phyloP scores from a whole-genome alignment of 2,113 vertebrate species.

The Eleginops maclovinus region DNA sequence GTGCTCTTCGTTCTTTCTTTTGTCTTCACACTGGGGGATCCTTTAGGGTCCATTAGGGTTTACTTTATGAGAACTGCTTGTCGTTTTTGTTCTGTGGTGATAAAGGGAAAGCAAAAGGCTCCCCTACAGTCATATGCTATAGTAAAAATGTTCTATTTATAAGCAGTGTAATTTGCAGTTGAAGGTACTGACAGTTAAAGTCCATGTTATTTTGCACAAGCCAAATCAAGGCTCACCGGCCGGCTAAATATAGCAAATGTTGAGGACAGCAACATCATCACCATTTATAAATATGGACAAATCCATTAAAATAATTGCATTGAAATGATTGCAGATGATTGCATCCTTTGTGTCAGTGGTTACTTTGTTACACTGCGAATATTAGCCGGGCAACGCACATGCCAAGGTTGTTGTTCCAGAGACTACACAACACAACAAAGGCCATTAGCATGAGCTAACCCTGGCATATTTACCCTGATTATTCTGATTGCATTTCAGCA shows the following conservation, averaged over 20 bases:
- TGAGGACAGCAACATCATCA: constrained; percentile 21
- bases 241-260: constrained; percentile 12
- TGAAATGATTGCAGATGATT: constrained; percentile 34
- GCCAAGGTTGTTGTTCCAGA: background rate
- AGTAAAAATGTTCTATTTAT: background rate
- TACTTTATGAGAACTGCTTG: too few species aligned
- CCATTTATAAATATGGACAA: constrained; percentile 33
- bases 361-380: constrained; percentile 6
- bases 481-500: background rate
- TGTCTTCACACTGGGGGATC: too few species aligned
- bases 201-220: background rate
- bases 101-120: too few species aligned
- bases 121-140: too few species aligned
- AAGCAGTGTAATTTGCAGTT: background rate
- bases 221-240: background rate
- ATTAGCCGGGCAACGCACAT: background rate
- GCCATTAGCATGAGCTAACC: background rate
- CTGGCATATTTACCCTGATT: background rate
- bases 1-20: background rate
- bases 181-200: background rate
- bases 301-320: constrained; percentile 36
- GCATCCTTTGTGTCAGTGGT: constrained; percentile 10
- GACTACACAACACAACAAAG: background rate
- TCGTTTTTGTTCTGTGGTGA: too few species aligned
- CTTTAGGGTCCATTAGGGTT: too few species aligned